Evolutionary conservation across 1,140 invertebrate species (phyloP), one percentile per base, ranked within the genome.

Genomic region (Heliconius hewitsoni): DNA sequence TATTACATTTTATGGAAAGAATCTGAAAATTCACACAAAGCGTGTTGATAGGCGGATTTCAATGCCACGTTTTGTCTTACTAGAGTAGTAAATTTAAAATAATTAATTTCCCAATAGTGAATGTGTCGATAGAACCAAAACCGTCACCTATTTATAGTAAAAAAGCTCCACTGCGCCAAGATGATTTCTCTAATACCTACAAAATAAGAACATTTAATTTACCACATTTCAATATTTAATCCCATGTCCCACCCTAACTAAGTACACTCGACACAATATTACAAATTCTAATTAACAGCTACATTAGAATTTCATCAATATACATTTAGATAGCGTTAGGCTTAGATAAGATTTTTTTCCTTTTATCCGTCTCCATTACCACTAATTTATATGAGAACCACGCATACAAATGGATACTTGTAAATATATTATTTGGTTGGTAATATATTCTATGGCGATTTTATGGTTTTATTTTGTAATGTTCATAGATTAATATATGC

Each of bases 201-300:
- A 8, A 52, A 52, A 19, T 19, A 18, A 19, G 8, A 5, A 52
- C 6, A 52, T 52, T 18, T 57, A 57, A 57, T 23, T 57, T 57
- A 19, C 19, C n/a, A 52, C 18, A 52, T 52, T 60, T n/a, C 2
- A 60, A 60, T 60, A 11, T n/a, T 19, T 60, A 60, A 23, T 60
- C n/a, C n/a, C 8, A 60, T 8, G 0, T 27, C 23, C n/a, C 8
- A 8, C 3, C n/a, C 55, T 23, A 23, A 23, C 55, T 3, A 9
- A 27, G 19, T n/a, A 60, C 19, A 60, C 8, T 60, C 8, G 55
- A 23, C 60, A 66, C 9, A 30, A 16, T 66, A 66, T 66, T 66
- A 66, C 27, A 66, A 66, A 66, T 66, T 66, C 27, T 66, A 66
- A 66, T 66, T 66, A 30, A 66, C 60, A 66, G 27, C 23, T 30